Conservation (phyloP, 2,888 invertebrate genomes). For the Xestia xanthographa region DNA sequence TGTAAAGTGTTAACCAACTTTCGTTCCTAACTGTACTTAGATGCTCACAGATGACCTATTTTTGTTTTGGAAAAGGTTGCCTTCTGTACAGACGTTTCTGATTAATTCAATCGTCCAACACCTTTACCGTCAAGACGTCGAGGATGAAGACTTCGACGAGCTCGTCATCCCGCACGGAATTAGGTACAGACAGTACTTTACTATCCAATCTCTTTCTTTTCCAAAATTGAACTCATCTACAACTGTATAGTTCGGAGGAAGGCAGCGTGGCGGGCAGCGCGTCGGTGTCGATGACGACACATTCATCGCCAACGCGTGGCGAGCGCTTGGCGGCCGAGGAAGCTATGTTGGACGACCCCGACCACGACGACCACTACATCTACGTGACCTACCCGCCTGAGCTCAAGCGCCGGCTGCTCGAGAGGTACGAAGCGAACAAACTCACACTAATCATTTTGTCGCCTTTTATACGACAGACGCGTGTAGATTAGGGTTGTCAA, state of each 20-base stretch:
- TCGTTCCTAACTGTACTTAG: conserved; percentile 36
- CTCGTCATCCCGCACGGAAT: conserved; percentile 18
- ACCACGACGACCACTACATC: conserved; percentile 94
- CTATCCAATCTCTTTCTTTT: conserved; percentile 35
- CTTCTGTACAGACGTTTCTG: conserved; percentile 53
- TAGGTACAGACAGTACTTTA: conserved; percentile 56
- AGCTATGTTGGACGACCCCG: conserved; percentile 84
- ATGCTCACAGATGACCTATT: conserved; percentile 42
- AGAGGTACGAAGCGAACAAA: conserved; percentile 92
- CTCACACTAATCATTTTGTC: conserved; percentile 84
- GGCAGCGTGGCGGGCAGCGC: conserved; percentile 92
- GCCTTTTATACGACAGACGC: conserved; percentile 83
- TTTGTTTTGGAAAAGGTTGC: conserved; percentile 50
- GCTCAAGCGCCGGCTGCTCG: conserved; percentile 95
- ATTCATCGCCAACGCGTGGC: conserved; percentile 92
- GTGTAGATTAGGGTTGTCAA: conserved; percentile 73
- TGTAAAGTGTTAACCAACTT: conserved; percentile 31
- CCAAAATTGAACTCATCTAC: conserved; percentile 40
- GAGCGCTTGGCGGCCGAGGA: conserved; percentile 86
- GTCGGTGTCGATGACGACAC: conserved; percentile 92
- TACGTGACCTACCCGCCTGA: conserved; percentile 97
- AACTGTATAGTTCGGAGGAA: conserved; percentile 91
- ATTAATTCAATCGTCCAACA: conserved; percentile 56
- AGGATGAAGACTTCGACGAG: conserved; percentile 51
- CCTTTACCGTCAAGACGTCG: conserved; percentile 55